phyloP scores from a whole-genome alignment of 1,140 invertebrate genomes.

The Calephelis nemesis region DNA sequence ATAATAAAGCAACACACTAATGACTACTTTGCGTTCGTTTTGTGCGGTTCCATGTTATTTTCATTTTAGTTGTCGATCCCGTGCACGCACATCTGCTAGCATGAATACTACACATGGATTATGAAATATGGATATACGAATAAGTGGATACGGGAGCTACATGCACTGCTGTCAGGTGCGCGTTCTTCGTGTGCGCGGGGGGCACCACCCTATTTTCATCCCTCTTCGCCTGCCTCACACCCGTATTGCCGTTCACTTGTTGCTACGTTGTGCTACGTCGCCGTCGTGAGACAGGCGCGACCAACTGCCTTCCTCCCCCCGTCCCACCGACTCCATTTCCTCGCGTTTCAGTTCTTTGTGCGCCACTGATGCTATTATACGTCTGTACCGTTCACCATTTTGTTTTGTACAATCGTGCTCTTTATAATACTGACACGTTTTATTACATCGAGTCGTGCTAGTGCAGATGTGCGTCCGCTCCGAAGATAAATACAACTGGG shows the following conservation, averaged over 20 bases:
- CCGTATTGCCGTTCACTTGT: constrained; percentile 72
- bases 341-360: constrained; percentile 75
- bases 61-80: neutral
- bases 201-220: constrained; percentile 38
- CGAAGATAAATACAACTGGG: constrained; percentile 18
- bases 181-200: constrained; percentile 42
- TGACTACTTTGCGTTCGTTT: neutral
- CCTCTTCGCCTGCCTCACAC: constrained; percentile 48
- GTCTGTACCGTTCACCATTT: constrained; percentile 31
- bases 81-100: constrained; percentile 18
- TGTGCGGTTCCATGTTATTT: neutral
- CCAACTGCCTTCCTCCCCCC: constrained; percentile 43
- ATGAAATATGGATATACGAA: constrained; percentile 3
- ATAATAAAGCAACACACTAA: too few species aligned
- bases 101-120: constrained; percentile 12
- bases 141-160: constrained; percentile 45
- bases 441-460: constrained; percentile 50
- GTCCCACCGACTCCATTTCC: constrained; percentile 56
- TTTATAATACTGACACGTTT: constrained; percentile 40
- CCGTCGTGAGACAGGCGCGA: constrained; percentile 57
- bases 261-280: constrained; percentile 70
- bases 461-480: constrained; percentile 50
- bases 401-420: constrained; percentile 54
- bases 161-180: constrained; percentile 67
- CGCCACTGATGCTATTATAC: constrained; percentile 57